These are phyloP conservation scores for Cardinalis cardinalis DNA, from an alignment of 2,113 vertebrate genomes.

Conservation along the genomic window DNA sequence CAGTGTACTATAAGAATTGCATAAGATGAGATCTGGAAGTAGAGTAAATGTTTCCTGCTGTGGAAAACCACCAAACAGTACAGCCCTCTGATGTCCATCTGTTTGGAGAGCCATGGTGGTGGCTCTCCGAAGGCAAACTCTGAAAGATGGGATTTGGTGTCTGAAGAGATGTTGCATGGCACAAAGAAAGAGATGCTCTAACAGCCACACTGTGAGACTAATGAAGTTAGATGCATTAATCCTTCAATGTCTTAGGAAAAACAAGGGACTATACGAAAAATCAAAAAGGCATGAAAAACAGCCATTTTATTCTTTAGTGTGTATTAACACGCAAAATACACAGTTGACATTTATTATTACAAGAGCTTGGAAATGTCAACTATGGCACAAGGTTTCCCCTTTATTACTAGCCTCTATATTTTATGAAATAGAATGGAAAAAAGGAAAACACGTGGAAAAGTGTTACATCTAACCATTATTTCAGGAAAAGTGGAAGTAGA, in stretches of 20 bases:
- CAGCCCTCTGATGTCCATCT: not conserved
- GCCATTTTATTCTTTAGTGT: not conserved
- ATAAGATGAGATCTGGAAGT: not conserved
- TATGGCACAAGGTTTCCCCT: fast-evolving
- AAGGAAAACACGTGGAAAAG: not conserved
- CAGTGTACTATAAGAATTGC: fast-evolving
- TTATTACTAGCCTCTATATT: fast-evolving
- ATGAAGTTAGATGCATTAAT: not conserved
- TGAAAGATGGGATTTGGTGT: not conserved
- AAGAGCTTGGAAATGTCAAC: not conserved
- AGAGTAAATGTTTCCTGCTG: not conserved
- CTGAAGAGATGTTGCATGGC: not conserved
- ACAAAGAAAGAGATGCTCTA: not conserved
- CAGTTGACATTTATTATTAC: not conserved
- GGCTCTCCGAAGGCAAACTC: not conserved
- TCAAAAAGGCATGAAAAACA: not conserved
- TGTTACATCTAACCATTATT: not conserved
- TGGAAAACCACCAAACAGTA: not conserved
- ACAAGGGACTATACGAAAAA: fast-evolving
- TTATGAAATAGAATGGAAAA: not conserved
- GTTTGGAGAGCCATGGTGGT: not conserved
- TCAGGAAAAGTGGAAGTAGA: not conserved
- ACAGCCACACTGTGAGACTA: not conserved
- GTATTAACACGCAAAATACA: not conserved
- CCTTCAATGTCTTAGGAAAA: not conserved